Evolutionary conservation across 1,140 invertebrate genomes (phyloP).

Genomic region (Mya arenaria): DNA sequence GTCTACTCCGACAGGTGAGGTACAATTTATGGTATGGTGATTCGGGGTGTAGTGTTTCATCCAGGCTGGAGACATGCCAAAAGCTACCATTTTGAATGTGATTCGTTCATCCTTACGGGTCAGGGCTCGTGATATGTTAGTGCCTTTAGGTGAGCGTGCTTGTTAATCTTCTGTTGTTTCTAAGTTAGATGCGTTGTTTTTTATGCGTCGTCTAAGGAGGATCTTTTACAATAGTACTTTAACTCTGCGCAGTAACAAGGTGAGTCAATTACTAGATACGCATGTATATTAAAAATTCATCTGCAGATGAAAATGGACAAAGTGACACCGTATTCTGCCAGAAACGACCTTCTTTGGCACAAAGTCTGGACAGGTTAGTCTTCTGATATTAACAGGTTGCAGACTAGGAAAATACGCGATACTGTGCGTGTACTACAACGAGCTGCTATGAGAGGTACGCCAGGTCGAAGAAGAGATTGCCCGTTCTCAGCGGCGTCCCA

Average conservation of each 20-base stretch:
- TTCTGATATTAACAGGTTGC: too few species aligned
- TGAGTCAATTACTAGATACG: constrained; percentile 3
- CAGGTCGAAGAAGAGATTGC: too few species aligned
- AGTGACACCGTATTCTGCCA: too few species aligned
- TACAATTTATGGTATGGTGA: background rate
- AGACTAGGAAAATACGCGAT: too few species aligned
- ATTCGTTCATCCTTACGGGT: background rate
- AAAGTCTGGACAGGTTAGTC: too few species aligned
- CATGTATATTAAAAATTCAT: background rate
- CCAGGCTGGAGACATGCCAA: background rate
- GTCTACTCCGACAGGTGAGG: background rate
- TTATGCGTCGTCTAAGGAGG: background rate
- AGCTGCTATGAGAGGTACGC: too few species aligned
- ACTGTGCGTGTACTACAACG: too few species aligned
- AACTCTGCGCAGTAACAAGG: background rate
- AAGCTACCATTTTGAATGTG: background rate
- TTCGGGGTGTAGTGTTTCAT: background rate
- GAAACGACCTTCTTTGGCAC: too few species aligned
- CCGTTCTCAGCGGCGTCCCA: too few species aligned
- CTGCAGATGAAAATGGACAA: too few species aligned
- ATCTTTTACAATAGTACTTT: too few species aligned
- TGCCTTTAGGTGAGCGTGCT: background rate
- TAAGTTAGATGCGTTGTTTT: constrained; percentile 11
- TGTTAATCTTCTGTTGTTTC: background rate
- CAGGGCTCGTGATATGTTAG: background rate